These are phyloP conservation scores for Aquatica leii DNA, from an alignment of 2,888 invertebrate genomes.

Conservation along the genomic window DNA sequence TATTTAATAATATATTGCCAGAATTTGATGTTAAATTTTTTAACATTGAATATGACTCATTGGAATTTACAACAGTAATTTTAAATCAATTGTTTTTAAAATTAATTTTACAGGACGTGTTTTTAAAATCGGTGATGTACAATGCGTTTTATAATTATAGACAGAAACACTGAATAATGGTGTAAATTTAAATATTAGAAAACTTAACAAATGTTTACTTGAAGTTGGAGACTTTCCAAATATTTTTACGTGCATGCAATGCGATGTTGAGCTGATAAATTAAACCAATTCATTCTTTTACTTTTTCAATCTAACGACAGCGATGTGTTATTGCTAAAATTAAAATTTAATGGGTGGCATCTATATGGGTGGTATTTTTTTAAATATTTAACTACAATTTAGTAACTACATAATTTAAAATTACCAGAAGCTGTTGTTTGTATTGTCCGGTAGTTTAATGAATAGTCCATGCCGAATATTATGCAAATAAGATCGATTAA, in stretches of 20 bases:
- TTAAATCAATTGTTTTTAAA: too few relatives aligned
- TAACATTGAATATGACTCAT: background rate
- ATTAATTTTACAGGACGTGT: too few relatives aligned
- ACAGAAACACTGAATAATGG: slow-evolving; percentile 8
- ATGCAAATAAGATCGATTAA: too few relatives aligned
- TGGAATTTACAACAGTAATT: slow-evolving; percentile 1
- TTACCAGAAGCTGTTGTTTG: background rate
- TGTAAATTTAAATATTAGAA: slow-evolving; percentile 16
- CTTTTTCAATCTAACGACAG: slow-evolving; percentile 14
- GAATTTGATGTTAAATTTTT: background rate
- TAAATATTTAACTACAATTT: slow-evolving; percentile 1
- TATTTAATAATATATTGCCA: background rate
- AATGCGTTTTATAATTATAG: background rate
- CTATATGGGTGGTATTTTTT: background rate
- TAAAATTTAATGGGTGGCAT: slow-evolving; percentile 12
- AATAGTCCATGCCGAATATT: too few relatives aligned
- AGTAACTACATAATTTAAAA: background rate
- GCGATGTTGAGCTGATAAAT: slow-evolving; percentile 18
- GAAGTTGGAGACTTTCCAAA: slow-evolving; percentile 16
- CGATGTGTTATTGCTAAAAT: slow-evolving; percentile 25
- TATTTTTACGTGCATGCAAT: slow-evolving; percentile 17
- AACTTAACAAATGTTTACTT: slow-evolving; percentile 23
- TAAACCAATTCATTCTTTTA: slow-evolving; percentile 19
- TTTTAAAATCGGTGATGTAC: background rate
- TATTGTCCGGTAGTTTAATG: too few relatives aligned